phyloP scores from a whole-genome alignment of 37 sponge, comb jelly and placozoan genomes.

The Oopsacas minuta region DNA sequence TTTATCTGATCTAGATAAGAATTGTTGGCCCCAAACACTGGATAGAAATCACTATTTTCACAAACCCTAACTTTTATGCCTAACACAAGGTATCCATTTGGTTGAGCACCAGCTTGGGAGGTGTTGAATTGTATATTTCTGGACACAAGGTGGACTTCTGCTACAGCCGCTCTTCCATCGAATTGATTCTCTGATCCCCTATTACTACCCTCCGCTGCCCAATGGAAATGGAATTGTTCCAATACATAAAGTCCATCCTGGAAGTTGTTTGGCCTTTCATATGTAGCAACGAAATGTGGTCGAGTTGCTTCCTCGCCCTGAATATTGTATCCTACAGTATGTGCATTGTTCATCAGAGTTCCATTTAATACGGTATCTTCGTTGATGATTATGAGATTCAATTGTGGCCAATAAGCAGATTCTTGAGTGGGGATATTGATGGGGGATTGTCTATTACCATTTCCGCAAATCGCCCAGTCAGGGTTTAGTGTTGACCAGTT shows the following conservation, averaged over 20 bases:
- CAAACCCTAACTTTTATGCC: background rate
- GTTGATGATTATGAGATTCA: background rate
- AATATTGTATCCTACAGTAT: background rate
- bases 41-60: background rate
- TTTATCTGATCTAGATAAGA: background rate
- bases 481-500: background rate
- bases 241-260: background rate
- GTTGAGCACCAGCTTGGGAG: background rate
- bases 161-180: background rate
- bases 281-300: background rate
- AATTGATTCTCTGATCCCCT: background rate
- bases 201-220: no score
- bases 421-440: background rate
- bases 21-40: background rate
- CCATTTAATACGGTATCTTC: background rate
- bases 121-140: background rate
- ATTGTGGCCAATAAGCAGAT: background rate
- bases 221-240: background rate
- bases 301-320: background rate
- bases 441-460: background rate
- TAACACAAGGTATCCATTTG: background rate
- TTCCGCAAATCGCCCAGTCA: background rate
- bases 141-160: background rate
- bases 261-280: background rate
- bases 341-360: background rate